phyloP scores from a whole-genome alignment of 2,888 invertebrate species.

The Cataglyphis albicans region DNA sequence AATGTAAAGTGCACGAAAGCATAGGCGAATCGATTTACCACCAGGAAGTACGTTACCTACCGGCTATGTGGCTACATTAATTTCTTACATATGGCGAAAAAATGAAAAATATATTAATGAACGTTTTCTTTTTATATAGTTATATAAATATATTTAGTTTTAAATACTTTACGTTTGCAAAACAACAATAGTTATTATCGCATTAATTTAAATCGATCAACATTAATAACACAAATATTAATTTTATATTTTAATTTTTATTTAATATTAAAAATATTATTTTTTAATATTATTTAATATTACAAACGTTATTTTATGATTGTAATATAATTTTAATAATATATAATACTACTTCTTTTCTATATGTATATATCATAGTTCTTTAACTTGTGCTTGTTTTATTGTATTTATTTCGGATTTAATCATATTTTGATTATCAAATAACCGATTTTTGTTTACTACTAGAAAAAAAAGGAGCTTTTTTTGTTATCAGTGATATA shows the following conservation, averaged over 20 bases:
- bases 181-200: not conserved
- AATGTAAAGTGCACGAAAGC: constrained; percentile 58
- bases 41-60: constrained; percentile 9
- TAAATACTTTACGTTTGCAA: not conserved
- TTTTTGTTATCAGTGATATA: not conserved
- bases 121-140: not conserved
- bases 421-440: not conserved
- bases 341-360: not conserved
- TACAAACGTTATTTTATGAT: too few relatives aligned
- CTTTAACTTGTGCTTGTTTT: not conserved
- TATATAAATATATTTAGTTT: constrained; percentile 4
- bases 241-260: not conserved
- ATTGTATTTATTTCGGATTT: not conserved
- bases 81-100: not conserved
- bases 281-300: too few relatives aligned
- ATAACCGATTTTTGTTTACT: not conserved
- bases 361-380: not conserved
- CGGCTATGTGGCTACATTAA: not conserved
- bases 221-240: not conserved
- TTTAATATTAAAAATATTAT: too few relatives aligned
- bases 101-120: not conserved
- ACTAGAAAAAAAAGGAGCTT: not conserved
- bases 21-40: constrained; percentile 57
- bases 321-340: not conserved
- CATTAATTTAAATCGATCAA: not conserved